Base-by-base conservation (phyloP, 2,888 invertebrate species). In the Phaonia tiefii region DNA sequence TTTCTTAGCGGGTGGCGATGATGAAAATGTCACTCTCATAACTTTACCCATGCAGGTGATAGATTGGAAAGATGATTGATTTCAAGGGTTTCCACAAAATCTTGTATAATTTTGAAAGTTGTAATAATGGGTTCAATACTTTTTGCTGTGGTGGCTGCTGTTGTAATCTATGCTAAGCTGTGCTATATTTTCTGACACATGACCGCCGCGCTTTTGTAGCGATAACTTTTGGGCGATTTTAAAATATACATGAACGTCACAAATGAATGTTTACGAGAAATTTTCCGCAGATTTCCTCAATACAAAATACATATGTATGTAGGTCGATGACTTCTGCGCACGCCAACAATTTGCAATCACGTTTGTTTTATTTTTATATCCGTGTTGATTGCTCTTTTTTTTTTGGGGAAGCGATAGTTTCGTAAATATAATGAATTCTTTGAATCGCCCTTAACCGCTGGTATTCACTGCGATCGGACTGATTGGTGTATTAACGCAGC, bases 1-100 rank as follows among this genome's bases (percentile, higher is more conserved):
- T 42, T 66, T 44, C 70, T 39, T 65, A 65, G 66, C 71, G 42
- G 84, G 81, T 76, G 85, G 84, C 83, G 85, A 85, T 26, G 77
- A 58, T 1, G 67, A 54, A 56, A 71, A 78, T 75, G 71, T 78
- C 84, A 83, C 87, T 89, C 86, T 88, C 89, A 89, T 89, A 88
- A 89, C 89, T 89, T 86, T 86, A 85, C 87, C 87, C 88, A 88
- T 88, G 70, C 88, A 88, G 77, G 83, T 74, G 49, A 44, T 51
- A 5, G 4, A 17, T n/a, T 13, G 15, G 31, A 20, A 7, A 44
- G 10, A 2, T 60, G 7, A 37, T 56, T 3, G 56, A 2, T 54
- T 20, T 5, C 4, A 20, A 44, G 10, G 4, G 20, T 37, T n/a
- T 15, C 8, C 13, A 20, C 37, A 17, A 0, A 17, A 25, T 65